Conservation (phyloP, 1,140 invertebrate genomes). For the Calephelis virginiensis region DNA sequence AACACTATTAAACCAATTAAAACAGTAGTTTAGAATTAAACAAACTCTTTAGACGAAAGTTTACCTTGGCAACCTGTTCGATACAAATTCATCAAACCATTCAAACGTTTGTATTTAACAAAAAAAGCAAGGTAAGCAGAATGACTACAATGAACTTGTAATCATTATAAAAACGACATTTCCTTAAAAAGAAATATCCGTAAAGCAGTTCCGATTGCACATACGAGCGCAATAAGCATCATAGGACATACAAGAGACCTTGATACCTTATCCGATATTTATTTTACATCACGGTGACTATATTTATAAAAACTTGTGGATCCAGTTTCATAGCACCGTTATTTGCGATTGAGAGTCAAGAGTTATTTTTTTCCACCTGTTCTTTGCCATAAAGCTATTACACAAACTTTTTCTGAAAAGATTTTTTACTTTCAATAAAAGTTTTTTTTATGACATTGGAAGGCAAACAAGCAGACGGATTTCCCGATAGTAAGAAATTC, state of each 20-base stretch:
- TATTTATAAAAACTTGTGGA: conserved; percentile 14
- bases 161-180: conserved; percentile 3
- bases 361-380: neutral
- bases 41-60: too few species aligned
- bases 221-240: neutral
- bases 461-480: too few species aligned
- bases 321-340: conserved; percentile 11
- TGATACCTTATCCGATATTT: conserved; percentile 12
- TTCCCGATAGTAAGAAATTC: too few species aligned
- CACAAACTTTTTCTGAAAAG: neutral
- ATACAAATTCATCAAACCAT: too few species aligned
- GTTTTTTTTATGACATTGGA: too few species aligned
- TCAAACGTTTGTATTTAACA: too few species aligned
- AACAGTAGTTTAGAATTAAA: too few species aligned
- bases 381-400: neutral
- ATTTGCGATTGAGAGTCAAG: conserved; percentile 5
- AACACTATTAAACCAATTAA: too few species aligned
- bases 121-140: too few species aligned
- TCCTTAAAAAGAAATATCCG: conserved; percentile 7
- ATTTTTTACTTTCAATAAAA: neutral
- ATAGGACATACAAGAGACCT: conserved; percentile 1
- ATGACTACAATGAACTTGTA: neutral
- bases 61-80: too few species aligned
- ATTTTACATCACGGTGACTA: neutral
- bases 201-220: conserved; percentile 7